Evolutionary conservation across 2,797 vertebrate species (phyloP), one percentile per base, ranked within the genome.

Genomic region (Acanthopagrus latus): DNA sequence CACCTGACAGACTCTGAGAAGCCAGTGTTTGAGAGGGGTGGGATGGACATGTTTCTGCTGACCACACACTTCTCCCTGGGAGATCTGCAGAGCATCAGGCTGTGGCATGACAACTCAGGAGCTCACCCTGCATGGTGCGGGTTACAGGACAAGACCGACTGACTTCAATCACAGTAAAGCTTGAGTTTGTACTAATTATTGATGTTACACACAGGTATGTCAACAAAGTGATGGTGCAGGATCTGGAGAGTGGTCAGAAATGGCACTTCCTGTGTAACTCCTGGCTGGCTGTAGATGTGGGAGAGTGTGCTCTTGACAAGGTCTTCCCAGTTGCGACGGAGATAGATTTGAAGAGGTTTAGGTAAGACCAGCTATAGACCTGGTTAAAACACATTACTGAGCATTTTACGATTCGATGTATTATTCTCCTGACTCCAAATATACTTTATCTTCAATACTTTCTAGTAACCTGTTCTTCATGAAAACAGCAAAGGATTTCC

Each of bases 101-200:
- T 99, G 79, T 99, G 97, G 98, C 98, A 99, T 7, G 96, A 99
- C 90, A 98, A 97, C 93, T 98, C 97, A 0, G 98, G 98, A 78
- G 57, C 88, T 13, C 94, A 88, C 52, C 97, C 97, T 0, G 96
- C 96, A 55, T 99, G 97, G 98, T 99, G 92, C 68, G 88, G 0
- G 41, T 38, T 4, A 47, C 57, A 59, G 27, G 21, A 14, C 16
- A 48, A 71, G 27, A 43, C 3, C 2, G 20, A 7, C 38, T 57
- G 10, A 41, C 9, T 44, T 7, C 38, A 33, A 64, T n/a, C 54
- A 23, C 70, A 23, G 54, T 58, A 47, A 29, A 63, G 10, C 10
- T 38, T 52, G 23, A 73, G 23, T 57, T 60, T 71, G 9, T 11
- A 11, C 16, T 16, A 17, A 56, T 14, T 33, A 63, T 16, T 46